A percentile compares a stretch with the other conserved stretches of the same genome.
Evolutionary conservation across 2,113 vertebrate genomes (phyloP).

Genomic region (Pseudopipra pipra): DNA sequence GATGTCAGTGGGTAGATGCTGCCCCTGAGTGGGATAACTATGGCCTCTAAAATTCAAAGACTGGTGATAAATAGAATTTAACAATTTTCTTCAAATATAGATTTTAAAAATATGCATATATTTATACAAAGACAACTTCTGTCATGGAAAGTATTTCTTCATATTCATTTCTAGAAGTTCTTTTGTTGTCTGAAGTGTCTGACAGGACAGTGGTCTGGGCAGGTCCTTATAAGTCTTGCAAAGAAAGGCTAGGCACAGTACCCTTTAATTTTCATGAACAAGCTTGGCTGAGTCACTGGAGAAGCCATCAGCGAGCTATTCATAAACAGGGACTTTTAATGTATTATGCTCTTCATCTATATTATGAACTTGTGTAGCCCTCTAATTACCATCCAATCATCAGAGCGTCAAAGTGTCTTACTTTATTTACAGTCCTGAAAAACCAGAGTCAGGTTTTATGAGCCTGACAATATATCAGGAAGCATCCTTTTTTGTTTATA

Average conservation of each 20-base stretch:
- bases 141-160: background rate
- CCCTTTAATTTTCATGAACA: background rate
- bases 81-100: background rate
- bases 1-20: background rate
- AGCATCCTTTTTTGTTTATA: background rate
- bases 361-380: constrained; percentile 19
- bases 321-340: background rate
- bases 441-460: background rate
- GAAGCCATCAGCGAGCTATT: background rate
- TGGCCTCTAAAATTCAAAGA: background rate
- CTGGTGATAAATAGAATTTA: background rate
- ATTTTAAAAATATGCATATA: background rate
- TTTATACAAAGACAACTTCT: background rate
- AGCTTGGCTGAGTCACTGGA: background rate
- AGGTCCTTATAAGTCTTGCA: background rate
- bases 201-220: background rate
- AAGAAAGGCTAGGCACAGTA: background rate
- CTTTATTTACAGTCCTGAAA: constrained; percentile 14
- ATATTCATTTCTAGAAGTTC: background rate
- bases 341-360: background rate
- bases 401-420: constrained; percentile 2
- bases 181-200: background rate
- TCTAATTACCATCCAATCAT: constrained; percentile 14
- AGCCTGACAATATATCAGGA: background rate
- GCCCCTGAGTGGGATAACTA: background rate